Evolutionary conservation across 2,797 vertebrate species (phyloP), one percentile per base, ranked within the genome.

Genomic region (Aythya fuligula): DNA sequence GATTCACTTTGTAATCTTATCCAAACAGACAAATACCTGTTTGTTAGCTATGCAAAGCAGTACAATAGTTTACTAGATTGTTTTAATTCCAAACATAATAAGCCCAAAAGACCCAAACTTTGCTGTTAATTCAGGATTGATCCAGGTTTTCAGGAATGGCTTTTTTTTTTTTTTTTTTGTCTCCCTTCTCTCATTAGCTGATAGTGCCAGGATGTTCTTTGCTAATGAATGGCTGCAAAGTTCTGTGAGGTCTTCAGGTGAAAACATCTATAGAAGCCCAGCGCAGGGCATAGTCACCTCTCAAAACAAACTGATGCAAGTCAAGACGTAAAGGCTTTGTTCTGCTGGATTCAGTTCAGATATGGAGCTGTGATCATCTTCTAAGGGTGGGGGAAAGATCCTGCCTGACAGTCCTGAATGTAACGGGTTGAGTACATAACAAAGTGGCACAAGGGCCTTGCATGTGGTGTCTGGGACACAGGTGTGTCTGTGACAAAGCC

Each of bases 151-250:
- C 69, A 89, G 90, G 84, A 83, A 24, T 3, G 61, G 61, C 32
- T 76, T 79, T 93, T 91, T 83, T n/a, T n/a, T n/a, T n/a, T 93
- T 94, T 85, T 74, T 91, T 83, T 82, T 12, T 14, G 49, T 10
- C 60, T 89, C 18, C 45, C 22, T 93, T 66, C 64, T 83, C 78
- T 92, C 86, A 38, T 95, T 95, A 94, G 56, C 75, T 85, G 83
- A 24, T 61, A 45, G 49, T 80, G 83, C 61, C 90, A 79, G 84
- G 89, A 74, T 74, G 78, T 77, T 82, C 85, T 79, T 71, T 85
- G 61, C 81, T 95, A 87, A 94, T 92, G 92, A 89, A 62, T 24
- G 85, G n/a, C 89, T 54, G 27, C 64, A 45, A 41, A 79, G 83
- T 75, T 90, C 79, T 69, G 64, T 1, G 4, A 66, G 43, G 64